Evolutionary conservation across 2,888 invertebrate genomes (phyloP), one percentile per base, ranked within the genome.

Genomic region (Hermaeophaga mercurialis): DNA sequence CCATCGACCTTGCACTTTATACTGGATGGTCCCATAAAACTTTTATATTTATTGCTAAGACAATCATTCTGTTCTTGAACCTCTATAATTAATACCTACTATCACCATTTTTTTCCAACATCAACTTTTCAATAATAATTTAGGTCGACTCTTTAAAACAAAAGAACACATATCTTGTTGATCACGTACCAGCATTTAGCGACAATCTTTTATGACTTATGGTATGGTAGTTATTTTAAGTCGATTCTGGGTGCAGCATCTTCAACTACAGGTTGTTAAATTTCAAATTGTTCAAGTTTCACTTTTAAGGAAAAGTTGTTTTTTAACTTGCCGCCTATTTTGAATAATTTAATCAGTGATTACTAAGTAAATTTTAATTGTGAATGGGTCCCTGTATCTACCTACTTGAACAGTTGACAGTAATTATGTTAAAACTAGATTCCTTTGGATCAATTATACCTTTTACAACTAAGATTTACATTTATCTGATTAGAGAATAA

Each of bases 301-400:
- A 43, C 43, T 43, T 43, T 43, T 26, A 8, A 26, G 26, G 43
- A 26, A 43, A 43, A 43, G 36, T 36, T 36, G 36, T 36, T 36
- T 26, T 31, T 33, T 12, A 33, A 33, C 33, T 14, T 36, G 36
- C 17, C 9, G 5, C 2, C 15, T 3, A 9, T 17, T 36, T 36
- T 17, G 15, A 4, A 36, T 36, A 14, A 36, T 15, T 4, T 36
- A 14, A 36, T 1, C 36, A 9, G 28, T n/a, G 9, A 28, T 28
- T 28, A 28, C 9, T n/a, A n/a, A n/a, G n/a, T n/a, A n/a, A n/a
- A n/a, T n/a, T n/a, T n/a, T n/a, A n/a, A n/a, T n/a, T n/a, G n/a
- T n/a, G n/a, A n/a, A n/a, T n/a, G n/a, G n/a, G n/a, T n/a, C n/a
- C n/a, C n/a, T n/a, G n/a, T n/a, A n/a, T n/a, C n/a, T n/a, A n/a